Conservation (phyloP, 2,888 invertebrate species). For the Steinernema carpocapsae region DNA sequence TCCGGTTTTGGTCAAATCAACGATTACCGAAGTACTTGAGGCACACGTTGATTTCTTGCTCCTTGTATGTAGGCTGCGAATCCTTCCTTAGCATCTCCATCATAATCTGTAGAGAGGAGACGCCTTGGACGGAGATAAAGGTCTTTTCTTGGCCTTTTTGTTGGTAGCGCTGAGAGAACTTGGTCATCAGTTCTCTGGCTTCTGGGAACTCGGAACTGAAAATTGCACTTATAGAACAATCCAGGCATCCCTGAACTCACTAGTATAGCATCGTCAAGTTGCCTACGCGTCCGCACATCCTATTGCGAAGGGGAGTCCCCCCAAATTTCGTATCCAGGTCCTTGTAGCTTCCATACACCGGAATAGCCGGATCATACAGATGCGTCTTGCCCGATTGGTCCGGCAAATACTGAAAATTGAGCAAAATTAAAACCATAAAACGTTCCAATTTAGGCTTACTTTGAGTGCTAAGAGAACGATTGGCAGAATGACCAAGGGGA, state of each 20-base stretch:
- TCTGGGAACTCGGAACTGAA: not conserved
- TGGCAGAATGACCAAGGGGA: not conserved
- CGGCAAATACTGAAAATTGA: not conserved
- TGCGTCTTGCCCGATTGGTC: not conserved
- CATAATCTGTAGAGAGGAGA: not conserved
- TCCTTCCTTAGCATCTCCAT: slow-evolving; percentile 11
- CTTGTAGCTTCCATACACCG: not conserved
- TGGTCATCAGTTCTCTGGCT: not conserved
- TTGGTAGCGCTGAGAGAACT: not conserved
- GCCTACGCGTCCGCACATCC: not conserved
- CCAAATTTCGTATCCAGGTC: not conserved
- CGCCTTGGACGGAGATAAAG: not conserved
- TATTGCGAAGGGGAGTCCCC: no score
- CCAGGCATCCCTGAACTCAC: not conserved
- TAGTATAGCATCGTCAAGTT: slow-evolving; percentile 13
- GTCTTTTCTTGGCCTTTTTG: not conserved
- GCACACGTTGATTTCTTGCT: slow-evolving; percentile 1
- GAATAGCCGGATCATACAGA: not conserved
- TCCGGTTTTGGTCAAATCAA: no score
- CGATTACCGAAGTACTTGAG: slow-evolving; percentile 15
- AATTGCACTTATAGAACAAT: not conserved
- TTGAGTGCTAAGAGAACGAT: not conserved
- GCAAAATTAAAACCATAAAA: not conserved
- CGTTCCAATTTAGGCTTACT: not conserved
- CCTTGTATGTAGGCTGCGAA: not conserved